Evolutionary conservation across 2,113 vertebrate species (phyloP), one percentile per base, ranked within the genome.

Genomic region (Acinonyx jubatus): DNA sequence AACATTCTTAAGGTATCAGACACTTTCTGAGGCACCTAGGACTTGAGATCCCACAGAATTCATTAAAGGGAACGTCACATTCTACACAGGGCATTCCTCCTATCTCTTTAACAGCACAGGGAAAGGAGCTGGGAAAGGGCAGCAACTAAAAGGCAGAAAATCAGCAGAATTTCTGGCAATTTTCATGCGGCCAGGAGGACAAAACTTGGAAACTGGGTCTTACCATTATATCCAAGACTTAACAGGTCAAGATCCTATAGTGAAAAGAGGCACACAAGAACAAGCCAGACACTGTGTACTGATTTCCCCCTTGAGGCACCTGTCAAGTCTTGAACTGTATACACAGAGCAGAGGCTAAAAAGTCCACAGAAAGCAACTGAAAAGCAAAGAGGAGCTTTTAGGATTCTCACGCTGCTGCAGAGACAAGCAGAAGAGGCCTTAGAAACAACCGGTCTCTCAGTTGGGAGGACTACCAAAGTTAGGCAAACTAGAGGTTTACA

Each of bases 21-120:
- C 31, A 83, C 27, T 76, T 94, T 74, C 69, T 80, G 78, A 74
- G 29, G 71, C 52, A 92, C 78, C n/a, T 81, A 89, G 69, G 33
- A 84, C 57, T 79, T 94, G 25, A 80, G 33, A 31, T 81, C 23
- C 11, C 38, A 68, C 73, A 41, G 41, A 94, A 81, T 68, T 78
- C 71, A 69, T 27, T 69, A 63, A 95, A 90, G 33, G 10, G 27
- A 89, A 50, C 27, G 41, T 66, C 48, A 66, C 29, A 89, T 81
- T 89, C 38, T 74, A 29, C 61, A 36, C 68, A 63, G 50, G n/a
- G 41, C 50, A 89, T 41, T 83, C 38, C 36, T 83, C 8, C 50
- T 91, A 65, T 41, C 76, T 92, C 55, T 96, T 94, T 91, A 91
- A 45, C 38, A 19, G 80, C 31, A 93, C 50, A 86, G 74, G 73